Base-by-base conservation (phyloP, 2,797 vertebrate genomes). In the Chaenodraco wilsoni region DNA sequence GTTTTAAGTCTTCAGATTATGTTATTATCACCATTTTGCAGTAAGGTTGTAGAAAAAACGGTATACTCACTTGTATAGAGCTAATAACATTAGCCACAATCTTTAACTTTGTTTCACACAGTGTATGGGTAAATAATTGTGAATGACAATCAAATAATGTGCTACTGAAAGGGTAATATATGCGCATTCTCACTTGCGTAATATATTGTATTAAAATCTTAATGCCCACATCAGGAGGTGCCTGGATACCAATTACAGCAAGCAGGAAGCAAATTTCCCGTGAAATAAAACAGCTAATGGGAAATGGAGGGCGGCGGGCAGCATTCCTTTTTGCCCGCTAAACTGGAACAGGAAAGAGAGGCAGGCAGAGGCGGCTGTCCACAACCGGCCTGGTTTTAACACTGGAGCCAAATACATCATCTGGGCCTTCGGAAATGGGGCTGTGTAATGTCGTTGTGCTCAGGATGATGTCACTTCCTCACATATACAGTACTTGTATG, bases 271-370 rank as follows among this genome's bases (percentile, higher is more conserved):
- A 95, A 95, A 93, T 95, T 95, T 91, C 89, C 93, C 92, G 83
- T 94, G 94, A 95, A 95, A 95, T 95, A 95, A 94, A 93, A 94
- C 81, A 84, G 90, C 89, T 94, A 94, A 95, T 94, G 91, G 93
- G 92, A 94, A 94, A 94, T 78, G 76, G 91, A 89, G 91, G 87
- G 87, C 69, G 64, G 85, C 79, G 82, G 83, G 84, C 87, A 83
- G 79, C 88, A 78, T 92, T 93, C 79, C 87, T 91, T 72, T 85
- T 78, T 89, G 89, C 84, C 83, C 78, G 78, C 84, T 81, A 87
- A 86, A 84, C 88, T 87, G 84, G 81, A 90, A 88, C 78, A 81
- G 81, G 83, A 72, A 84, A 79, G 74, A 63, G 76, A 85, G 78
- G 69, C 79, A 78, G 68, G 64, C 64, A 61, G 77, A 85, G 68